phyloP scores from a whole-genome alignment of 2,888 invertebrate species.

The Stictocephala bisonia region DNA sequence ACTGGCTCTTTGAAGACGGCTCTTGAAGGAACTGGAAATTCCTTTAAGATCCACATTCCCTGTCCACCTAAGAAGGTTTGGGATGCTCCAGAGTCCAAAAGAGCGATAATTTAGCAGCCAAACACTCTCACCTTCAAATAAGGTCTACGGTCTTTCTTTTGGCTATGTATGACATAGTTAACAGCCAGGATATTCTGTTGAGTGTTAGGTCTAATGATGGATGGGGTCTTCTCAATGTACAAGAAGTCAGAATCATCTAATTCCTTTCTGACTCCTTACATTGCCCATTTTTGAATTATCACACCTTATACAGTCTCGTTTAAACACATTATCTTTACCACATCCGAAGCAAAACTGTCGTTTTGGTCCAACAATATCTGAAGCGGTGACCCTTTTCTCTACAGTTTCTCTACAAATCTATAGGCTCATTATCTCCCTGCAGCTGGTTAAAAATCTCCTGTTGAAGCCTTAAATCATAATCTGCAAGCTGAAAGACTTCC shows the following conservation, averaged over 20 bases:
- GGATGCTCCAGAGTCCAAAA: not conserved
- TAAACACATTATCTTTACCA: not conserved
- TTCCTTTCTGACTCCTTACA: not conserved
- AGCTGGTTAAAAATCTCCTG: constrained; percentile 55
- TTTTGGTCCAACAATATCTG: not conserved
- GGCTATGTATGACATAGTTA: not conserved
- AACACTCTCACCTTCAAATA: not conserved
- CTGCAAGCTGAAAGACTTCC: constrained; percentile 51
- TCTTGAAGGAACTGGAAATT: too few species aligned
- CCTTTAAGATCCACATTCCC: not conserved
- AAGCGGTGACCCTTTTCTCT: constrained; percentile 14
- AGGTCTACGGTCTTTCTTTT: not conserved
- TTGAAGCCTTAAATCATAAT: constrained; percentile 55
- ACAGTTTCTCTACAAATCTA: constrained; percentile 53
- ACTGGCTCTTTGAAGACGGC: not conserved
- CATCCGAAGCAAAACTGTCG: constrained; percentile 7
- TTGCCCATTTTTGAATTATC: constrained; percentile 21
- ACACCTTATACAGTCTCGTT: not conserved
- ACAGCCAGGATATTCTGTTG: not conserved
- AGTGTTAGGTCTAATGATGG: too few species aligned
- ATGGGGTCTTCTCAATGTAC: too few species aligned
- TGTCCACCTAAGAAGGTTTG: not conserved
- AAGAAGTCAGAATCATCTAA: too few species aligned
- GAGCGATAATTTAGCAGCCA: not conserved
- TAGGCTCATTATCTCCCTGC: constrained; percentile 57